Evolutionary conservation across 2,113 vertebrate species (phyloP).

Genomic region (Spizaetus ornatus): DNA sequence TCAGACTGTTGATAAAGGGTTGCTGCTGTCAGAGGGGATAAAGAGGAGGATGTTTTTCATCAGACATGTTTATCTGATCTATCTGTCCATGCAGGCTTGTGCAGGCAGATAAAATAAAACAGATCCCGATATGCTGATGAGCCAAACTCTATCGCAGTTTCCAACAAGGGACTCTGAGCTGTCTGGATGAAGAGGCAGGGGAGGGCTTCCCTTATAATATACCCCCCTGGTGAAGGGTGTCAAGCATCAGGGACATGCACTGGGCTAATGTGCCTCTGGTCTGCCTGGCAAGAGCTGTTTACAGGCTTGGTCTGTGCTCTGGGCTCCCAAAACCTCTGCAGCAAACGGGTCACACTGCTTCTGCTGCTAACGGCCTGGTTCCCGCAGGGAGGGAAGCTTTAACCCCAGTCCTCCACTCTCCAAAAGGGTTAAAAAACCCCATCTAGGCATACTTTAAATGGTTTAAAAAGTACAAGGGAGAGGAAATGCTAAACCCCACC

Average conservation of each 20-base stretch:
- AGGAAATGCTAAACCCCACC: neutral
- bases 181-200: neutral
- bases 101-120: slow-evolving; percentile 1
- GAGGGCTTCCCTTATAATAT: neutral
- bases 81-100: neutral
- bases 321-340: neutral
- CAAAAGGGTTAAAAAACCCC: neutral
- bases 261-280: neutral
- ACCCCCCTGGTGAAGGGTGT: neutral
- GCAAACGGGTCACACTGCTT: neutral
- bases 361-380: neutral
- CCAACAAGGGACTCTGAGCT: neutral
- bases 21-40: slow-evolving; percentile 33
- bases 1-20: slow-evolving; percentile 6
- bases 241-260: neutral
- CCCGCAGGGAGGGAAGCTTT: neutral
- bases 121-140: neutral
- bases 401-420: neutral
- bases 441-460: neutral
- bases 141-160: neutral
- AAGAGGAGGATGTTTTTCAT: slow-evolving; percentile 34
- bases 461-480: neutral
- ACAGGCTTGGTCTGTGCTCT: neutral
- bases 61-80: slow-evolving; percentile 39
- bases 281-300: neutral